Percentiles rank a stretch among this genome's conserved stretches.
These are phyloP conservation scores for Hypolimnas misippus DNA, from an alignment of 2,888 invertebrate genomes.

Conservation along the genomic window DNA sequence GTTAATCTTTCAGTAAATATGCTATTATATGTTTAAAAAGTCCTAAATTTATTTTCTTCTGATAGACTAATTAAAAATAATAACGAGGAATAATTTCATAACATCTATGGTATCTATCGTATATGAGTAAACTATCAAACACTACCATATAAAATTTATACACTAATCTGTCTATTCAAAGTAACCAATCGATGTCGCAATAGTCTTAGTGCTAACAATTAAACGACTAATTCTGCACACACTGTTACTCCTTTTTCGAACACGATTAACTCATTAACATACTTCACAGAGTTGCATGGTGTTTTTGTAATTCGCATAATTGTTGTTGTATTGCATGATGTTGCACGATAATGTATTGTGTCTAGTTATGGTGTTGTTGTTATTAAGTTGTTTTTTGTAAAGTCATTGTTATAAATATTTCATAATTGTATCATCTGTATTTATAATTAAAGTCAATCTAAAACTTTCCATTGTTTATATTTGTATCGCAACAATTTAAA, in stretches of 20 bases:
- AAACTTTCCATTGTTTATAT: too few species aligned
- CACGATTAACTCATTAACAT: constrained; percentile 29
- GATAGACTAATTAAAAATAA: neutral
- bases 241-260: constrained; percentile 13
- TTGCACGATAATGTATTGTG: constrained; percentile 19
- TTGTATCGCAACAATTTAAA: too few species aligned
- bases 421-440: neutral
- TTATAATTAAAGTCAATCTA: neutral
- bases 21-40: constrained; percentile 6
- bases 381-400: neutral
- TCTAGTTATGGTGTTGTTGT: neutral
- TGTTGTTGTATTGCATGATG: constrained; percentile 18
- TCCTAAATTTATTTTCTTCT: neutral
- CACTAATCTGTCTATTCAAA: constrained; percentile 4
- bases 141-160: neutral
- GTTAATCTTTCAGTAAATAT: neutral
- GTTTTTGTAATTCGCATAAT: constrained; percentile 24
- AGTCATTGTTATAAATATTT: neutral
- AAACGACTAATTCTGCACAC: constrained; percentile 17
- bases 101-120: neutral
- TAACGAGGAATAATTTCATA: neutral
- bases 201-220: constrained; percentile 21
- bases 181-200: neutral
- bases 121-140: neutral
- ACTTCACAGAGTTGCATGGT: constrained; percentile 30